Evolutionary conservation across 2,113 vertebrate species (phyloP).

Genomic region (Sylvia atricapilla): DNA sequence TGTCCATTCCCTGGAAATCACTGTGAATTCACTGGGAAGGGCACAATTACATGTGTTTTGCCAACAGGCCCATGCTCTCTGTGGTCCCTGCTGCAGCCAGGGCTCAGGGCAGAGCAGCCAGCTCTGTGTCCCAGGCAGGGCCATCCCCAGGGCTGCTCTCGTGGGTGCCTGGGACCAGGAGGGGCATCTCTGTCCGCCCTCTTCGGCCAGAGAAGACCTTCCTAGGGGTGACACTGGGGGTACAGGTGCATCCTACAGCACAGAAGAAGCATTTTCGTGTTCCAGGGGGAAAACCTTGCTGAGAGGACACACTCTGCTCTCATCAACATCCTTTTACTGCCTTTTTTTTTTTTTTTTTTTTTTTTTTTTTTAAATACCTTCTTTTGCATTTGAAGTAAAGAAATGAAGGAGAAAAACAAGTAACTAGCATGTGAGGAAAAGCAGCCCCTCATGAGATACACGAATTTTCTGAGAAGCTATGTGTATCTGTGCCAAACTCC

Average conservation of each 20-base stretch:
- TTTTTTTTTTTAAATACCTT: not conserved
- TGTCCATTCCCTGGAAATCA: not conserved
- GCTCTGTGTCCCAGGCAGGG: rapidly evolving
- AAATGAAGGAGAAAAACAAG: not conserved
- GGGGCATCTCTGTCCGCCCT: not conserved
- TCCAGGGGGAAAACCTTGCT: not conserved
- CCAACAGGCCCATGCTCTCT: rapidly evolving
- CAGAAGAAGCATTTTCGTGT: not conserved
- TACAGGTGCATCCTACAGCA: not conserved
- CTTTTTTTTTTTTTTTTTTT: no score
- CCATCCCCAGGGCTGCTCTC: rapidly evolving
- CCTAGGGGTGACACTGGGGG: not conserved
- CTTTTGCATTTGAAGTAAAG: not conserved
- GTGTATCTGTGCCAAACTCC: not conserved
- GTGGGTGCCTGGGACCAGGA: not conserved
- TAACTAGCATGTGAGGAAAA: not conserved
- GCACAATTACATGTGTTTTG: not conserved
- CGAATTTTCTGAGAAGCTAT: not conserved
- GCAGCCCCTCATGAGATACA: not conserved
- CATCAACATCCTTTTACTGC: not conserved
- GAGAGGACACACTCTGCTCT: not conserved
- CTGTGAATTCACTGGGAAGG: not conserved
- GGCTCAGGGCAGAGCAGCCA: not conserved
- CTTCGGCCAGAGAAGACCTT: not conserved
- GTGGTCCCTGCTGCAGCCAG: rapidly evolving